Base-by-base conservation (phyloP, 2,113 vertebrate genomes). In the Perca flavescens region DNA sequence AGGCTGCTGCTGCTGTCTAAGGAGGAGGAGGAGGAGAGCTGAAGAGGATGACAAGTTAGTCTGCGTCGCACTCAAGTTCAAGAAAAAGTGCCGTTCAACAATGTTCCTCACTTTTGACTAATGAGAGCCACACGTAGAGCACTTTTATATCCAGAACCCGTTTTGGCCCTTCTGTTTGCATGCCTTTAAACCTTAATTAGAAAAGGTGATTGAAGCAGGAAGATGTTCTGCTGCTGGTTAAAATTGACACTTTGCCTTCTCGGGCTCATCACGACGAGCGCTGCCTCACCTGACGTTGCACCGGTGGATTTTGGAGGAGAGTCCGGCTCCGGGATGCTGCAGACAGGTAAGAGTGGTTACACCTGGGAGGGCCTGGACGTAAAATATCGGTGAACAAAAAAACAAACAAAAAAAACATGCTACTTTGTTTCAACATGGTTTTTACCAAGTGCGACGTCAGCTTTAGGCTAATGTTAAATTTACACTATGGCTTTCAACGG, bases 291-390 rank as follows among this genome's bases (percentile, higher is more conserved):
- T 53, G 91, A 80, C 2, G 71, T 53, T 8, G 43, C 86, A 10
- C 12, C 69, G 68, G 47, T 3, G 65, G 93, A 91, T 5, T 70
- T 53, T 9, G 92, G 85, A 66, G 90, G 61, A 6, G 95, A 93
- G 85, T 91, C 85, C 43, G 95, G 95, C 6, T 95, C 94, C 6
- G 95, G 95, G 66, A 92, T 90, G 88, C 83, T 89, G 56, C 76
- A 61, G 3, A 56, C 92, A 86, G 93, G 94, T 95, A 93, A 87
- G 84, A 78, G 22, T 0, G 25, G 15, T 0, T 1, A 21, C 79
- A 78, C 72, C 76, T 73, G 86, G 11, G 52, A 47, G 53, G 70
- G 54, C 34, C 34, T 46, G 13, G 0, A n/a, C 60, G 22, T 6
- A 1, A 10, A 28, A 22, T 12, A 64, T 12, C 21, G 3, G 11